Evolutionary conservation across 1,140 invertebrate species (phyloP), one percentile per base, ranked within the genome.

Genomic region (Drosophila willistoni): DNA sequence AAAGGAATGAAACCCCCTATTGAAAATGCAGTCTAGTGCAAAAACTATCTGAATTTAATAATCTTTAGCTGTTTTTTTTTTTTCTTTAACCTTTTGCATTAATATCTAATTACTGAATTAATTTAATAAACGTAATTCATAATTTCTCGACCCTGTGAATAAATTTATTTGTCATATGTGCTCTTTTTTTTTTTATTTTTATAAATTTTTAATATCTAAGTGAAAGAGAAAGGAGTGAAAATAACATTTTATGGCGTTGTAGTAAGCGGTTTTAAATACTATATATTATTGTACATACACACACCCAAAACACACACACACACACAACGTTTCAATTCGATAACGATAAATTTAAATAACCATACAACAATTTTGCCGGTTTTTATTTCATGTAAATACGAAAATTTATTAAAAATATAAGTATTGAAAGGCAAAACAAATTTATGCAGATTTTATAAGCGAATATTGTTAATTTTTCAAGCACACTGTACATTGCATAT

Each of bases 401-500:
- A 29, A 62, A 33, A 57, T n/a, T 34, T 59, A 36, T 68, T 65
- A 36, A 51, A 54, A 25, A 25, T 66, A 63, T 62, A 81, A 68
- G 22, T 86, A 63, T 84, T 76, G 68, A 57, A 83, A 67, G 76
- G 76, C 61, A 64, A 60, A 64, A 71, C 33, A 39, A 74, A 67
- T 71, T 64, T 64, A 69, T 80, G 62, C 54, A 66, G 79, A 81
- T 81, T 81, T 81, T 81, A 81, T 77, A 81, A 79, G 69, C 41
- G 67, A 62, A 65, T 71, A 75, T 79, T 87, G 76, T 83, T 76
- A 68, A 76, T 83, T 87, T 82, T 87, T 79, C 73, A 82, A 79
- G 64, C 59, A 39, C 64, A 39, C 64, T 86, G 83, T 82, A 87
- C 68, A 68, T 75, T 68, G 67, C 42, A 64, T 74, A 62, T 62